phyloP scores from a whole-genome alignment of 2,113 vertebrate species.

The Pluvialis apricaria region DNA sequence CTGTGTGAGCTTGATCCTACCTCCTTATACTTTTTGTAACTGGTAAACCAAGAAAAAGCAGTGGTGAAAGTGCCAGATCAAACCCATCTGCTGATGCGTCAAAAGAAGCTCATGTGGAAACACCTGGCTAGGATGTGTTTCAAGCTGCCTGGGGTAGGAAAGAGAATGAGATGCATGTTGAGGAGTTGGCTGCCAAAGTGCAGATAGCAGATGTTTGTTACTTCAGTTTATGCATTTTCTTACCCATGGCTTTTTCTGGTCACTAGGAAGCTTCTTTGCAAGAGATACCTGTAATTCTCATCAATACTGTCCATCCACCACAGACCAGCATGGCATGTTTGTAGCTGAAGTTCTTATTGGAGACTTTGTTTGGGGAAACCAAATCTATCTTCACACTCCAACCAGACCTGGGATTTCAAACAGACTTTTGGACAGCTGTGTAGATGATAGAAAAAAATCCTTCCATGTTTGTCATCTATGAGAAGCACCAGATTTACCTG shows the following conservation, averaged over 20 bases:
- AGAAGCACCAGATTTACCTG: constrained; percentile 89
- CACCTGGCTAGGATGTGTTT: neutral
- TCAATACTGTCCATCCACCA: neutral
- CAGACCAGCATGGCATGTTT: constrained; percentile 47
- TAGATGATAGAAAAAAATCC: constrained; percentile 22
- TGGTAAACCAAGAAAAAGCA: neutral
- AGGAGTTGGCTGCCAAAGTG: neutral
- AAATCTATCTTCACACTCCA: constrained; percentile 20
- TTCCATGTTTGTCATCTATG: constrained; percentile 83
- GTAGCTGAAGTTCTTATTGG: constrained; percentile 66
- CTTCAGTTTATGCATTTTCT: neutral
- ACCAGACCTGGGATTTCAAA: constrained; percentile 6
- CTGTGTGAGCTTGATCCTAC: neutral
- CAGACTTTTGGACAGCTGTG: constrained; percentile 70
- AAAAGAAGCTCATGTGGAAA: neutral
- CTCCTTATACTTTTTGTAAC: neutral
- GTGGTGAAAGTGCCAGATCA: neutral
- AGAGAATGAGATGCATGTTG: neutral
- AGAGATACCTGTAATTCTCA: constrained; percentile 68
- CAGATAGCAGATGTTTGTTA: neutral
- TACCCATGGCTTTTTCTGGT: neutral
- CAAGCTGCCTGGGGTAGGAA: neutral
- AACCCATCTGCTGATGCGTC: neutral
- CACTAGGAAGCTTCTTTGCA: constrained; percentile 77
- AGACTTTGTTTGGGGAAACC: constrained; percentile 38